Percentiles rank a stretch among this genome's conserved stretches.
Conservation (phyloP, 2,888 invertebrate species). For the Patella caerulea region DNA sequence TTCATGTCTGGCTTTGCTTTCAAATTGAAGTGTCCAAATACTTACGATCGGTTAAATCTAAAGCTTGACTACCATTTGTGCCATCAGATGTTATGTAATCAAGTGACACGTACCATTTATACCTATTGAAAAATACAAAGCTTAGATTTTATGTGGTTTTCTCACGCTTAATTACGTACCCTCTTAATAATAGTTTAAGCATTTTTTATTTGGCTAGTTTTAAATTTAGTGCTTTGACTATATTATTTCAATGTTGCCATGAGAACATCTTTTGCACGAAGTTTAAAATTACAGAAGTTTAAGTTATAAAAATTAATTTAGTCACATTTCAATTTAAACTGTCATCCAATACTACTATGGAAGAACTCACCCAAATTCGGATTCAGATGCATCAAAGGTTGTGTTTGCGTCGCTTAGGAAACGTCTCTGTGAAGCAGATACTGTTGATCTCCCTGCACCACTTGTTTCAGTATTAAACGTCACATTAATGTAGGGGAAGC, state of each 20-base stretch:
- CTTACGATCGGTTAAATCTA: conserved; percentile 35
- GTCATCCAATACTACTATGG: too few relatives aligned
- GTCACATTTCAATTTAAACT: too few relatives aligned
- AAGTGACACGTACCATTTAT: conserved; percentile 86
- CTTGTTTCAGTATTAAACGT: conserved; percentile 28
- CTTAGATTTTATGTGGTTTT: too few relatives aligned
- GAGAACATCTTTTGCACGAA: too few relatives aligned
- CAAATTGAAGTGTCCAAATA: not conserved
- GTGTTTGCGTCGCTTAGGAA: conserved; percentile 56
- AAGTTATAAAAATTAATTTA: too few relatives aligned
- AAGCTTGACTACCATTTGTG: conserved; percentile 29
- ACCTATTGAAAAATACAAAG: conserved; percentile 43
- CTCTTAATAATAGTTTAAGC: too few relatives aligned
- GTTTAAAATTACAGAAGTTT: too few relatives aligned
- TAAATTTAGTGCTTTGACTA: too few relatives aligned
- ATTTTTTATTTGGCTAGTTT: too few relatives aligned
- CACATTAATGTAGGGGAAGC: conserved; percentile 64
- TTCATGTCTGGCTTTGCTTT: too few relatives aligned
- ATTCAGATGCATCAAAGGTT: conserved; percentile 41
- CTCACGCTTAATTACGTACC: too few relatives aligned
- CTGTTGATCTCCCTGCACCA: conserved; percentile 28
- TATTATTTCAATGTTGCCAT: too few relatives aligned
- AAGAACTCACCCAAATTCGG: conserved; percentile 48
- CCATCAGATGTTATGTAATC: conserved; percentile 77
- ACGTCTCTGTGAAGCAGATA: conserved; percentile 56